These are phyloP conservation scores for Calameuta filiformis DNA, from an alignment of 2,888 invertebrate genomes.

Conservation along the genomic window DNA sequence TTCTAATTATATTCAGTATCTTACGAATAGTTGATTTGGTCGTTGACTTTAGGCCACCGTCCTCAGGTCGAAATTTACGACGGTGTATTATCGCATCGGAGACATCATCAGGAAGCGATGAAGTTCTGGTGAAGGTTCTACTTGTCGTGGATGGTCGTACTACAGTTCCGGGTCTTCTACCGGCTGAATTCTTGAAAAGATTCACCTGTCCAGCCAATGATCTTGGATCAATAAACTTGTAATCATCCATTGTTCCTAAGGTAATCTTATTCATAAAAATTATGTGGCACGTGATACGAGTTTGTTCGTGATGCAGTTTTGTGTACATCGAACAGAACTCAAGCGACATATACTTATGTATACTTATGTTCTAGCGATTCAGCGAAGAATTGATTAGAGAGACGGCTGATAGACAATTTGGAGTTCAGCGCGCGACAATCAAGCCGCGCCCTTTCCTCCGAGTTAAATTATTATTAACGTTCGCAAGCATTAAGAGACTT, in stretches of 20 bases:
- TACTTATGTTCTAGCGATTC: not conserved
- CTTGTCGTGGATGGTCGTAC: conserved; percentile 30
- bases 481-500: not conserved
- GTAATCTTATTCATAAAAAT: not conserved
- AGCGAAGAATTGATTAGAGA: not conserved
- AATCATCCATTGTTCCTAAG: not conserved
- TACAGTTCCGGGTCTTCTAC: conserved; percentile 38
- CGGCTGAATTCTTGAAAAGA: conserved; percentile 37
- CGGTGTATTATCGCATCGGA: not conserved
- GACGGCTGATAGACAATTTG: not conserved
- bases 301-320: not conserved
- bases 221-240: not conserved
- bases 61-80: not conserved
- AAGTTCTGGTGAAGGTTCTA: conserved; percentile 12
- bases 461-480: not conserved
- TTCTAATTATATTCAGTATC: not conserved
- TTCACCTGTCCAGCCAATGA: conserved; percentile 44
- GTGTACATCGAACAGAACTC: not conserved
- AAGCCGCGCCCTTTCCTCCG: not conserved
- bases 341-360: not conserved
- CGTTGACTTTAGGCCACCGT: not conserved
- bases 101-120: not conserved
- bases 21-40: not conserved
- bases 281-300: not conserved
- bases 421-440: not conserved